phyloP scores from a whole-genome alignment of 1,140 invertebrate genomes.

The Protaetia brevitarsis region DNA sequence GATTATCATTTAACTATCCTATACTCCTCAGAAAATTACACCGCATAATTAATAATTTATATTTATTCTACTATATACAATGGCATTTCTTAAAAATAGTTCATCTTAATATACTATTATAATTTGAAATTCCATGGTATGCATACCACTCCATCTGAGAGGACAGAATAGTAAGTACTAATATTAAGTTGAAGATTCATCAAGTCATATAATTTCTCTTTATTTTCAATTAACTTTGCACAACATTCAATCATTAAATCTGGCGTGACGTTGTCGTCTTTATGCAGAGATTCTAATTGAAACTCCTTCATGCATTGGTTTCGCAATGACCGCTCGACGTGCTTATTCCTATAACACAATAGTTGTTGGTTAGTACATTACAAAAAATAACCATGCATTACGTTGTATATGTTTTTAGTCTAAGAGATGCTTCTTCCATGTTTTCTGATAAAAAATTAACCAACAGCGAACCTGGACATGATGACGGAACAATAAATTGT shows the following conservation, averaged over 20 bases:
- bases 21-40: no score
- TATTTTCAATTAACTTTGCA: conserved; percentile 62
- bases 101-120: conserved; percentile 34
- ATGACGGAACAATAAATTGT: conserved; percentile 87
- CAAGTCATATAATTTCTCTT: conserved; percentile 42
- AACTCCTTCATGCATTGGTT: conserved; percentile 64
- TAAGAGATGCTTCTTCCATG: conserved; percentile 67
- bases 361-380: no score
- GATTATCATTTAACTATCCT: no score
- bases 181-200: conserved; percentile 68
- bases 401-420: conserved; percentile 72
- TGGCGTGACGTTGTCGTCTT: conserved; percentile 88
- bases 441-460: conserved; percentile 80
- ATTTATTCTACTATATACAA: not conserved
- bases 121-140: conserved; percentile 89
- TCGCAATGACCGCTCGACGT: conserved; percentile 70
- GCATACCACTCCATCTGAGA: conserved; percentile 85
- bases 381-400: no score
- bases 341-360: conserved; percentile 65
- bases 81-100: no score
- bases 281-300: conserved; percentile 66
- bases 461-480: conserved; percentile 79
- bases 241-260: conserved; percentile 85
- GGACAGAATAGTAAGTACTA: conserved; percentile 87
- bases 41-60: not conserved